These are phyloP conservation scores for Zhengitettix transpicula DNA, from an alignment of 2,888 invertebrate genomes.

Conservation along the genomic window DNA sequence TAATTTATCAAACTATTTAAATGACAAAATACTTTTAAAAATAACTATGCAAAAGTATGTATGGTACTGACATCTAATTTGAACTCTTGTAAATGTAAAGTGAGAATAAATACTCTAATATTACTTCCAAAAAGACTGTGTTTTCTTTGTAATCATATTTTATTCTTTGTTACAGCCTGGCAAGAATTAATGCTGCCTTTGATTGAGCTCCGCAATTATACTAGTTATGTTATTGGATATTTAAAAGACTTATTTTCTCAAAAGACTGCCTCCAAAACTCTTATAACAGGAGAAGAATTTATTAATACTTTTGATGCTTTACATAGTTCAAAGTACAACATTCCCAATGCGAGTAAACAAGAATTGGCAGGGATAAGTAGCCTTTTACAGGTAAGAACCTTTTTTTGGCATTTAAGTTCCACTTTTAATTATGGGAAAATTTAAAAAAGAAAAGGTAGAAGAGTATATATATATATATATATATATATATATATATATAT, in stretches of 20 bases:
- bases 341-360: neutral
- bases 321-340: neutral
- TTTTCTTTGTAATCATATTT: neutral
- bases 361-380: neutral
- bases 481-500: too few relatives aligned
- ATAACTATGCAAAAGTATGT: too few relatives aligned
- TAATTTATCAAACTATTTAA: too few relatives aligned
- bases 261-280: neutral
- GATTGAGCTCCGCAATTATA: slow-evolving; percentile 52
- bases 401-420: neutral
- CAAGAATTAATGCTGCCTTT: slow-evolving; percentile 57
- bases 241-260: neutral
- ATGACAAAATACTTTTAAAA: too few relatives aligned
- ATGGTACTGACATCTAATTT: too few relatives aligned
- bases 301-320: neutral
- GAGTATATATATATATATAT: too few relatives aligned
- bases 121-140: too few relatives aligned
- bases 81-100: too few relatives aligned
- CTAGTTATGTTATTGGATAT: slow-evolving; percentile 44
- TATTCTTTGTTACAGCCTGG: slow-evolving; percentile 38
- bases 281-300: neutral
- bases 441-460: too few relatives aligned
- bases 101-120: too few relatives aligned
- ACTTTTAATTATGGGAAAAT: too few relatives aligned
- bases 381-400: neutral